A percentile compares a stretch with the other conserved stretches of the same genome.
Conservation (phyloP, 1,140 invertebrate genomes). For the Meloidogyne exigua region DNA sequence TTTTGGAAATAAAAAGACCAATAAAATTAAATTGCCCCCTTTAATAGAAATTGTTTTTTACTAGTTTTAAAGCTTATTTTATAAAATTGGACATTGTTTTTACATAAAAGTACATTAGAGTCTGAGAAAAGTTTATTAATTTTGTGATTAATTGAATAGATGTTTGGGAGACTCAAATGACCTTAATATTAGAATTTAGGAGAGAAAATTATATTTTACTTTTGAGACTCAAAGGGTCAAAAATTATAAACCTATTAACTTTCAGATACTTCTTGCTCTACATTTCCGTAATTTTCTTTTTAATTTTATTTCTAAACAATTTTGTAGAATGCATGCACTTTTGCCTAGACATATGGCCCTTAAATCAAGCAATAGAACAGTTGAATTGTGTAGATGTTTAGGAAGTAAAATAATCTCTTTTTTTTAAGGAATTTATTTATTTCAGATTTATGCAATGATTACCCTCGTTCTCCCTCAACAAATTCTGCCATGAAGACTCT, state of each 20-base stretch:
- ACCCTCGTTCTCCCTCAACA: not conserved
- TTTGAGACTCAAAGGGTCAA: not conserved
- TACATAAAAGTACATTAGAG: too few species aligned
- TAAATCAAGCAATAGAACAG: slow-evolving; percentile 47
- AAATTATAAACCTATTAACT: not conserved
- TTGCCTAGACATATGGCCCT: slow-evolving; percentile 43
- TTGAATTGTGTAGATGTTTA: slow-evolving; percentile 51
- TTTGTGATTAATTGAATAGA: too few species aligned
- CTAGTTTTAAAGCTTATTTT: not conserved
- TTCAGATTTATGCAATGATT: slow-evolving; percentile 39
- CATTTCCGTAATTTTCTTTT: slow-evolving; percentile 32
- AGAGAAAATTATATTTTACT: too few species aligned
- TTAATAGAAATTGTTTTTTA: not conserved
- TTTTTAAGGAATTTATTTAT: slow-evolving; percentile 31
- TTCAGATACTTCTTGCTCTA: slow-evolving; percentile 47
- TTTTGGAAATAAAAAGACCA: not conserved
- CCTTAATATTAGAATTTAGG: too few species aligned
- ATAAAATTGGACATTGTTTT: too few species aligned
- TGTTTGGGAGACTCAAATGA: too few species aligned
- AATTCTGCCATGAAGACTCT: not conserved
- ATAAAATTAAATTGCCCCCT: not conserved
- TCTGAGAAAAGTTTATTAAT: too few species aligned
- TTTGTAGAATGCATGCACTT: slow-evolving; percentile 28
- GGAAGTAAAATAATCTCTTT: too few species aligned
- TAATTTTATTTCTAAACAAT: not conserved